Evolutionary conservation across 2,797 vertebrate species (phyloP).

Genomic region (Coregonus suidteri): DNA sequence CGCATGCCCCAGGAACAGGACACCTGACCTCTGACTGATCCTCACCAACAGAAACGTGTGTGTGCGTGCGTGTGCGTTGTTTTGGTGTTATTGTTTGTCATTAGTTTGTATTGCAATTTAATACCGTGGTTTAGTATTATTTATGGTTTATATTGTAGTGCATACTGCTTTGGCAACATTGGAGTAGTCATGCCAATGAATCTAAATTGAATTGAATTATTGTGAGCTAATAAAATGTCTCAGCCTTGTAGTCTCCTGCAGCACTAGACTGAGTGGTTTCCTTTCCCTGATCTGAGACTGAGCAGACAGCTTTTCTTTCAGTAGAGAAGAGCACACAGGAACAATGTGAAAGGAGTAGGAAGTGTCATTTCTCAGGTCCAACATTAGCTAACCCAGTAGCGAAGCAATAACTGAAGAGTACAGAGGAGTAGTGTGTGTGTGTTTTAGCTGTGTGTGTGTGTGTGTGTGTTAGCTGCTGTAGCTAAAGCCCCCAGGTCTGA

Average conservation of each 20-base stretch:
- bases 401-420: too few relatives aligned
- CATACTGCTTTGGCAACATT: background rate
- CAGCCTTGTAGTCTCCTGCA: background rate
- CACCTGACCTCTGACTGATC: conserved; percentile 31
- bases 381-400: too few relatives aligned
- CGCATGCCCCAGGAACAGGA: conserved; percentile 37
- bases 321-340: too few relatives aligned
- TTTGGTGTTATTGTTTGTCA: too few relatives aligned
- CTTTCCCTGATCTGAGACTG: too few relatives aligned
- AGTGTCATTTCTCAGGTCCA: too few relatives aligned
- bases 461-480: conserved; percentile 44
- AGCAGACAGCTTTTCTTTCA: too few relatives aligned
- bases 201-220: background rate
- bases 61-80: background rate
- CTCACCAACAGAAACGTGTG: conserved; percentile 6
- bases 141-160: background rate
- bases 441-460: background rate
- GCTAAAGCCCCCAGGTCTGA: conserved; percentile 63
- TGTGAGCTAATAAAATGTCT: background rate
- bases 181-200: background rate
- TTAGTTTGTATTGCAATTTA: background rate
- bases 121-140: background rate
- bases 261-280: too few relatives aligned
- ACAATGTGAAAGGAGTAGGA: too few relatives aligned
- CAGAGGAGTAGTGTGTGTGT: background rate